Evolutionary conservation across 2,797 vertebrate species (phyloP).

Genomic region (Xenops minutus): DNA sequence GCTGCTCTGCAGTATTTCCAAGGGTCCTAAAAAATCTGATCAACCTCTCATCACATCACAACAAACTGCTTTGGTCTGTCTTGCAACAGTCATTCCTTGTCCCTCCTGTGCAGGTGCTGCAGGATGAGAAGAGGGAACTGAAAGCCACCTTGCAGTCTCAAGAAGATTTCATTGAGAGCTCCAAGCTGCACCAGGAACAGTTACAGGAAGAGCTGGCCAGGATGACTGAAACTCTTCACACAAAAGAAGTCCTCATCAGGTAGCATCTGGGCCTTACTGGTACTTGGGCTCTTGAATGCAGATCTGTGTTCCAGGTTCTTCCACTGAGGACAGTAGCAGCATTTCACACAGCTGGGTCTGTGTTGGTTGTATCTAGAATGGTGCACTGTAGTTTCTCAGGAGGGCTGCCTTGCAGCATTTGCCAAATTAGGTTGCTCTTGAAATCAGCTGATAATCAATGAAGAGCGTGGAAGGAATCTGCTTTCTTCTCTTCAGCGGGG

Average conservation of each 20-base stretch:
- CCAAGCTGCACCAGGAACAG: conserved; percentile 78
- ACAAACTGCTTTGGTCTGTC: neutral
- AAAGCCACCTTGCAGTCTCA: conserved; percentile 79
- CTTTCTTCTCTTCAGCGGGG: neutral
- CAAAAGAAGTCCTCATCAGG: conserved; percentile 82
- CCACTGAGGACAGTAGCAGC: neutral
- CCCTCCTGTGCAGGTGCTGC: conserved; percentile 67
- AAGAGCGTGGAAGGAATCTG: neutral
- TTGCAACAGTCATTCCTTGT: neutral
- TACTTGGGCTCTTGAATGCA: neutral
- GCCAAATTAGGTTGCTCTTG: neutral
- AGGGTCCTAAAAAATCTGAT: neutral
- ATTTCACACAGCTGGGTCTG: neutral
- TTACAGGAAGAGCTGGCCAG: conserved; percentile 77
- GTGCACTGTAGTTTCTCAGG: neutral
- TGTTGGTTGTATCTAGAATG: neutral
- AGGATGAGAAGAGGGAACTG: conserved; percentile 82
- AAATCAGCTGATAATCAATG: neutral
- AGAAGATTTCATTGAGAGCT: conserved; percentile 75
- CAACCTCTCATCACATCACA: neutral
- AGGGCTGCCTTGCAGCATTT: neutral
- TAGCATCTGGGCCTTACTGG: conserved; percentile 21
- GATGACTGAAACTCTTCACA: conserved; percentile 71
- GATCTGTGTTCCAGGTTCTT: neutral
- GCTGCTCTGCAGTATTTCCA: neutral